Percentiles rank a stretch among this genome's conserved stretches.
These are phyloP conservation scores for Paraescarpia echinospica DNA, from an alignment of 1,140 invertebrate species.

Conservation along the genomic window DNA sequence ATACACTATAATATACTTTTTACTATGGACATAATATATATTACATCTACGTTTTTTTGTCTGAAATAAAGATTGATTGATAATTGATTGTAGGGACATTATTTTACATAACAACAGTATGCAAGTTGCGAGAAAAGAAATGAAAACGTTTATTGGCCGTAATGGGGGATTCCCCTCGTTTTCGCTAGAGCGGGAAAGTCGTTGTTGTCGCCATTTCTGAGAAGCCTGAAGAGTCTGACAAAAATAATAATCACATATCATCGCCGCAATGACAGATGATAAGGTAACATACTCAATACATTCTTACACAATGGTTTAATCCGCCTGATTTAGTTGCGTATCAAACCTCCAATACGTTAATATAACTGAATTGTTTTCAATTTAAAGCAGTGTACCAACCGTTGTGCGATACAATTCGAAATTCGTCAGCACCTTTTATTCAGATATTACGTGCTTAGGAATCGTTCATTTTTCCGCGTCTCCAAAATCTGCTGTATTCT, in stretches of 20 bases:
- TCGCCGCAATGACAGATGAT: background rate
- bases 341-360: background rate
- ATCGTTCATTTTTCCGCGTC: background rate
- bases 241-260: background rate
- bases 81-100: no score
- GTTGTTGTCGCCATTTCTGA: background rate
- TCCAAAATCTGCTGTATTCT: background rate
- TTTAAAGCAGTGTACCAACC: background rate
- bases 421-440: background rate
- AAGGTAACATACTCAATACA: background rate
- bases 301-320: background rate
- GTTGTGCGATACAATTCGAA: background rate
- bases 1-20: no score
- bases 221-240: background rate
- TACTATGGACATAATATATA: no score
- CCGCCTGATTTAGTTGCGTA: background rate
- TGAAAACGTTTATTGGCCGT: background rate
- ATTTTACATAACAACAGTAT: no score
- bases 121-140: background rate
- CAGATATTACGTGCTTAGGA: background rate
- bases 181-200: background rate
- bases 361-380: background rate
- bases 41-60: no score
- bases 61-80: no score
- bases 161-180: background rate